Evolutionary conservation across 2,113 vertebrate genomes (phyloP).

Genomic region (Pelusios castaneus): DNA sequence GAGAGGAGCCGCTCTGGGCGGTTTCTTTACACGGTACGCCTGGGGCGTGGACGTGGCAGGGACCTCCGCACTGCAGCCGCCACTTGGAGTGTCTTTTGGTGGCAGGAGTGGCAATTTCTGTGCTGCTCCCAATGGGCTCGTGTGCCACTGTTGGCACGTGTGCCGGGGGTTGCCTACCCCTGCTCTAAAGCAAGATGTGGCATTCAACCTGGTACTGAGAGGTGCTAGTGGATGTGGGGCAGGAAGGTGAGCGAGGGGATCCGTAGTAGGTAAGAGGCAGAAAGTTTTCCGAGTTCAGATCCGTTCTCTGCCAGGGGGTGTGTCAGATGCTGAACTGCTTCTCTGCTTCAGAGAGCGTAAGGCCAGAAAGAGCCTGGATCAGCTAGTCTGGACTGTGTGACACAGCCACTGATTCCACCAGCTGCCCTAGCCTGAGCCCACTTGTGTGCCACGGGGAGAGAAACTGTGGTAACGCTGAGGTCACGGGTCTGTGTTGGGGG

Average conservation of each 20-base stretch:
- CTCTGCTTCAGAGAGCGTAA: background rate
- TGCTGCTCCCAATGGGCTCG: no score
- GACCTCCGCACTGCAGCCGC: no score
- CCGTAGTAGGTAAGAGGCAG: background rate
- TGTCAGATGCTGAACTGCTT: background rate
- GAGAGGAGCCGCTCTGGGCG: no score
- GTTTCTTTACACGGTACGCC: no score
- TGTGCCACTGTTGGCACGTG: no score
- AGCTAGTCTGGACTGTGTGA: background rate
- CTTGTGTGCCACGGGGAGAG: background rate
- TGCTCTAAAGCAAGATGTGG: background rate
- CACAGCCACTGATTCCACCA: background rate
- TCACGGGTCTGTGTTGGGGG: background rate
- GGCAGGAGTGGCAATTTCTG: no score
- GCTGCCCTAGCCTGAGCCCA: background rate
- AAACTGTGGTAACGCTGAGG: background rate
- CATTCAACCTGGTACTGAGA: background rate
- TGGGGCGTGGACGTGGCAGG: no score
- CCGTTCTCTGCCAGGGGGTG: background rate
- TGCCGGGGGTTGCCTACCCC: no score
- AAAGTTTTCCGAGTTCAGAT: background rate
- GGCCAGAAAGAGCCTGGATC: background rate
- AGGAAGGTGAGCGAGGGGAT: background rate
- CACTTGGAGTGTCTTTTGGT: no score
- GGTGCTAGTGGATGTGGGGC: background rate